Evolutionary conservation across 2,113 vertebrate species (phyloP).

Genomic region (Psammodynastes pulverulentus): DNA sequence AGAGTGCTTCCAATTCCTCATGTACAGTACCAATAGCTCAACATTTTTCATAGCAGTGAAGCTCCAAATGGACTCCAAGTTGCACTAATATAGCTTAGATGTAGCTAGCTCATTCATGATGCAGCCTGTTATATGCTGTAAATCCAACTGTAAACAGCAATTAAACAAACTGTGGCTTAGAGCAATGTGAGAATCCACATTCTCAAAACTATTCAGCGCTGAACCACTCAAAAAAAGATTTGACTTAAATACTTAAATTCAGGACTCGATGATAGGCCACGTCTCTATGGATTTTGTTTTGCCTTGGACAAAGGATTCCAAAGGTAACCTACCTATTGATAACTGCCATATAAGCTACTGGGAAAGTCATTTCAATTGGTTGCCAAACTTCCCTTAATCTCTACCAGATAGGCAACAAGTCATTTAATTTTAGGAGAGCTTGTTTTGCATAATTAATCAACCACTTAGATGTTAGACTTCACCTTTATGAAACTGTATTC

Average conservation of each 20-base stretch:
- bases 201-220: not conserved
- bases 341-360: not conserved
- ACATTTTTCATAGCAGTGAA: not conserved
- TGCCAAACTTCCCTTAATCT: not conserved
- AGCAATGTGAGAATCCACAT: not conserved
- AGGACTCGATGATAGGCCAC: not conserved
- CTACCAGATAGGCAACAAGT: not conserved
- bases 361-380: not conserved
- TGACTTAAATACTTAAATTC: not conserved
- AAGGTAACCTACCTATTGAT: not conserved
- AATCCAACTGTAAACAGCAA: not conserved
- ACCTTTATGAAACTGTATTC: slow-evolving; percentile 42
- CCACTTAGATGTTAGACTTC: not conserved
- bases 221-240: not conserved
- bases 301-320: not conserved
- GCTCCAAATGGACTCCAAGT: not conserved
- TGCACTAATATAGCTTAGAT: not conserved
- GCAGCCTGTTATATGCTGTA: not conserved
- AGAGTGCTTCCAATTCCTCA: not conserved
- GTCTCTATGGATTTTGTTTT: not conserved
- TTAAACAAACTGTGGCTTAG: not conserved
- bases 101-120: not conserved
- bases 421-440: not conserved
- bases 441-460: not conserved
- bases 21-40: not conserved